phyloP scores from a whole-genome alignment of 2,888 invertebrate species.

The Lasioglossum villosulum region DNA sequence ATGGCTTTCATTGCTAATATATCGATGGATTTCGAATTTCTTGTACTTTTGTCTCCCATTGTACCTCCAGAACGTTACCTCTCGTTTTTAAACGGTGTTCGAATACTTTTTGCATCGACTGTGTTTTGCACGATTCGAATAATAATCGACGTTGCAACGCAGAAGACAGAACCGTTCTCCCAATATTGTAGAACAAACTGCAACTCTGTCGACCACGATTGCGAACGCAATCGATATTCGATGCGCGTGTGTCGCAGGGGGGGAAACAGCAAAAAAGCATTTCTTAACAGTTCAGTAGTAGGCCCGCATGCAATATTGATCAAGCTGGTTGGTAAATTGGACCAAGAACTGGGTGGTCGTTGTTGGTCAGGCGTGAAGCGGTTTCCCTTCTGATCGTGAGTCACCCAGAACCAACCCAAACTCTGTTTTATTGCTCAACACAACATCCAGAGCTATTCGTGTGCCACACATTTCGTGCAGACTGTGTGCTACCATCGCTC shows the following conservation, averaged over 20 bases:
- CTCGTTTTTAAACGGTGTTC: no score
- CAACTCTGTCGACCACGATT: not conserved
- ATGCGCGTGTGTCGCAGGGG: not conserved
- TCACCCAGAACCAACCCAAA: conserved; percentile 41
- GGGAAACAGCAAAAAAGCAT: conserved; percentile 1
- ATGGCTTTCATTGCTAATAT: no score
- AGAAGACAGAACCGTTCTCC: not conserved
- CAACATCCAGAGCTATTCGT: conserved; percentile 29
- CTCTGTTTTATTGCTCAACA: conserved; percentile 36
- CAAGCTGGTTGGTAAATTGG: conserved; percentile 67
- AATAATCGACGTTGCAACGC: not conserved
- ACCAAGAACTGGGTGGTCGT: conserved; percentile 46
- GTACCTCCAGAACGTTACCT: no score
- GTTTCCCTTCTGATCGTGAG: conserved; percentile 59
- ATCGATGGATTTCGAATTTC: no score
- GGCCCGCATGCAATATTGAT: conserved; percentile 74
- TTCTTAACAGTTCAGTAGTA: conserved; percentile 18
- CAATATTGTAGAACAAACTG: not conserved
- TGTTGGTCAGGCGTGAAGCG: conserved; percentile 49
- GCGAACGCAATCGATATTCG: conserved; percentile 6
- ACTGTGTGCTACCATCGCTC: not conserved
- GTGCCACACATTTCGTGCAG: conserved; percentile 24
- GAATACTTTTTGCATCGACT: not conserved
- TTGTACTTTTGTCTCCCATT: no score
- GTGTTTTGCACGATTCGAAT: not conserved